A percentile compares a stretch with the other conserved stretches of the same genome.
These are phyloP conservation scores for Calliphora vomitoria DNA, from an alignment of 2,888 invertebrate genomes.

Conservation along the genomic window DNA sequence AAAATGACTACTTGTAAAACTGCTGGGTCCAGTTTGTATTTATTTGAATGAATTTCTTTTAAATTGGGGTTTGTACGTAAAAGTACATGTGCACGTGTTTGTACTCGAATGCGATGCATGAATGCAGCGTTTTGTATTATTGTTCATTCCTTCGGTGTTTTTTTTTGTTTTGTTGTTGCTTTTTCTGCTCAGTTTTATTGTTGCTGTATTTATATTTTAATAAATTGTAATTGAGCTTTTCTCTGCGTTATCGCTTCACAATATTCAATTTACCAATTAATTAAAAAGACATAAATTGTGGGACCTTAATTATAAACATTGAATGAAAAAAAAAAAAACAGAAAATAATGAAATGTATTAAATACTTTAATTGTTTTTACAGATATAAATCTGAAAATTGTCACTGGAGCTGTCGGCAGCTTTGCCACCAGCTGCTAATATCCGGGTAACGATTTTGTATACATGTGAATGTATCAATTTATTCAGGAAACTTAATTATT, in stretches of 20 bases:
- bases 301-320: slow-evolving; percentile 43
- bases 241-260: slow-evolving; percentile 31
- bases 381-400: slow-evolving; percentile 34
- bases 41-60: not conserved
- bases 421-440: slow-evolving; percentile 12
- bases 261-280: slow-evolving; percentile 51
- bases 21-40: too few species aligned
- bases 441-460: not conserved
- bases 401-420: slow-evolving; percentile 17
- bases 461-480: not conserved
- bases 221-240: slow-evolving; percentile 36
- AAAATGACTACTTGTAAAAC: too few species aligned
- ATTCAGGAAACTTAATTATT: slow-evolving; percentile 3
- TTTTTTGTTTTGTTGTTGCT: not conserved
- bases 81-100: slow-evolving; percentile 1
- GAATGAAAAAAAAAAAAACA: not conserved
- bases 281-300: slow-evolving; percentile 58
- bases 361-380: slow-evolving; percentile 35
- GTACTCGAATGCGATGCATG: not conserved
- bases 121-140: slow-evolving; percentile 1
- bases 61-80: not conserved
- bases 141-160: not conserved
- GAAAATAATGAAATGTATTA: not conserved
- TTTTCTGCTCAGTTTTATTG: not conserved
- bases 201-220: not conserved